phyloP scores from a whole-genome alignment of 2,113 vertebrate genomes.

The Nanorana parkeri region DNA sequence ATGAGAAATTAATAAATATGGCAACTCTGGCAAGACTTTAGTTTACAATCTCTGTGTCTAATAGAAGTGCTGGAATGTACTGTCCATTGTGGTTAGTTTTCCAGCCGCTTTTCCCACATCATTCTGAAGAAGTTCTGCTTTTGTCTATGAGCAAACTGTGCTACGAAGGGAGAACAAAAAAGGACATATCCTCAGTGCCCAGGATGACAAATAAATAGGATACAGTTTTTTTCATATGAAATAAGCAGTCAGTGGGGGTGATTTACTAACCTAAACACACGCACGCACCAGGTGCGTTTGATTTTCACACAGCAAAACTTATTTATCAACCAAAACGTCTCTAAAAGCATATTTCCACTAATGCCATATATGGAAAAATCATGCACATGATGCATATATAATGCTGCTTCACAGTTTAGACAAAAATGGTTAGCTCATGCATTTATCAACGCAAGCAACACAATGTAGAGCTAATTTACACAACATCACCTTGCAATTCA shows the following conservation, averaged over 20 bases:
- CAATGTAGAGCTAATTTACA: too few species aligned
- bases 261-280: too few species aligned
- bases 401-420: too few species aligned
- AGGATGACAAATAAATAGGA: neutral
- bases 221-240: neutral
- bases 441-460: too few species aligned
- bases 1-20: conserved; percentile 40
- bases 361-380: too few species aligned
- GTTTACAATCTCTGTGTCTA: conserved; percentile 33
- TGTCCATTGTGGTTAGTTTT: conserved; percentile 40
- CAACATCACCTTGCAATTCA: too few species aligned
- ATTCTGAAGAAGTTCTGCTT: conserved; percentile 13
- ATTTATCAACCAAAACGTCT: too few species aligned
- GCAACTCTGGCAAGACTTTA: conserved; percentile 13
- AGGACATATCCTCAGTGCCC: conserved; percentile 8
- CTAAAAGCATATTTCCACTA: too few species aligned
- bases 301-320: too few species aligned
- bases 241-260: neutral
- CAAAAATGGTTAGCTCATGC: too few species aligned
- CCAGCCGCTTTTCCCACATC: conserved; percentile 26
- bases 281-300: too few species aligned
- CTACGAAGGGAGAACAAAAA: neutral
- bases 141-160: conserved; percentile 17
- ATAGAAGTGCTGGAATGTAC: conserved; percentile 17
- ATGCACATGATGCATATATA: too few species aligned